These are phyloP conservation scores for Scaptomyza montana DNA, from an alignment of 1,140 invertebrate species.

Conservation along the genomic window DNA sequence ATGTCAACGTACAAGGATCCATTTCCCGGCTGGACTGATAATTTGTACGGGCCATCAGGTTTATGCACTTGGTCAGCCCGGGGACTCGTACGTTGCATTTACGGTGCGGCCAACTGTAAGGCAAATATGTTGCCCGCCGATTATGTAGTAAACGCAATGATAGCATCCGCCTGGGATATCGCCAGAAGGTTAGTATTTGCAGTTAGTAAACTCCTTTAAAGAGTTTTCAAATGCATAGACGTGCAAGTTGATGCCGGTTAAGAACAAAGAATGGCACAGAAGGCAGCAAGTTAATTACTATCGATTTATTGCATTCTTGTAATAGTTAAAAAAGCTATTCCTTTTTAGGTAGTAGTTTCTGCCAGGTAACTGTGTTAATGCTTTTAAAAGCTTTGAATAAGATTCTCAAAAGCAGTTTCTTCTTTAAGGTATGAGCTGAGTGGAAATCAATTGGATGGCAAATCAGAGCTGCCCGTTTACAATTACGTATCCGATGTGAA, in stretches of 20 bases:
- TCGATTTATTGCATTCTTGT: background rate
- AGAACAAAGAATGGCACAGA: background rate
- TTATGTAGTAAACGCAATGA: constrained; percentile 90
- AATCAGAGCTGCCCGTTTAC: constrained; percentile 84
- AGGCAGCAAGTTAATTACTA: background rate
- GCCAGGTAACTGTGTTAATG: too few species aligned
- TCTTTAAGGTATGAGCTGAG: constrained; percentile 52
- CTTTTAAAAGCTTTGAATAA: too few species aligned
- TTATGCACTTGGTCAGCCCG: constrained; percentile 85
- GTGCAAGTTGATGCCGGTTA: too few species aligned
- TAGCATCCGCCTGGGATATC: constrained; percentile 89
- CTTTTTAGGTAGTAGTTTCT: too few species aligned
- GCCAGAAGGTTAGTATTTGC: constrained; percentile 77
- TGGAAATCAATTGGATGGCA: constrained; percentile 45
- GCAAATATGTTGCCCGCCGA: constrained; percentile 92
- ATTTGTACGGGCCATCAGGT: constrained; percentile 90
- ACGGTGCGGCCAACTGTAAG: constrained; percentile 85
- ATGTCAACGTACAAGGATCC: constrained; percentile 90
- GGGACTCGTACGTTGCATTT: constrained; percentile 88
- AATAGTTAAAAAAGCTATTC: too few species aligned
- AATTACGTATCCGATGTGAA: constrained; percentile 84
- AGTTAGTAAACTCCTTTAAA: background rate
- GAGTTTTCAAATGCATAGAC: background rate
- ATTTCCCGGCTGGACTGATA: constrained; percentile 91
- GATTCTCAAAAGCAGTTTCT: background rate